Evolutionary conservation across 2,888 invertebrate species (phyloP).

Genomic region (Amphipyra tragopoginis): DNA sequence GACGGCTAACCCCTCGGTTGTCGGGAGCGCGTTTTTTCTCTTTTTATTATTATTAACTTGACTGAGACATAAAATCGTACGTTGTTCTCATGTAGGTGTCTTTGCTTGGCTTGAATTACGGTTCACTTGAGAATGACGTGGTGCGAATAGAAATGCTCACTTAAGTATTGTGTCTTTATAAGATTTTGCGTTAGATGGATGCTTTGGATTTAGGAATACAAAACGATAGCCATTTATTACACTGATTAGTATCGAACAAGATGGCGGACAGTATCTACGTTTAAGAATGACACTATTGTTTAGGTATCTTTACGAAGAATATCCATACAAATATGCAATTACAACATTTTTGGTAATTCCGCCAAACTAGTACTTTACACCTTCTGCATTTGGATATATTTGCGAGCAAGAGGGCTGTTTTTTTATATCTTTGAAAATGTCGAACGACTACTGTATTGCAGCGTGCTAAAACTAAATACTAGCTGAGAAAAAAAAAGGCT

Average conservation of each 20-base stretch:
- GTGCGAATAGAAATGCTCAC: conserved; percentile 61
- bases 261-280: not conserved
- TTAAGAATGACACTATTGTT: no score
- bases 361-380: no score
- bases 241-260: conserved; percentile 30
- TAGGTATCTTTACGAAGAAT: no score
- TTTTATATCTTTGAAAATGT: no score
- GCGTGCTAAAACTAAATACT: no score
- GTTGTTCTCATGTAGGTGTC: conserved; percentile 39
- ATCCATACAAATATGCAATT: no score
- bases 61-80: conserved; percentile 62
- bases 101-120: conserved; percentile 43
- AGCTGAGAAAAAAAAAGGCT: no score
- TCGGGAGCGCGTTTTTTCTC: conserved; percentile 82
- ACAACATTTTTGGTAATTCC: no score
- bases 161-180: conserved; percentile 34
- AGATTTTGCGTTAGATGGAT: conserved; percentile 16
- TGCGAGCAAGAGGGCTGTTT: no score
- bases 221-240: conserved; percentile 15
- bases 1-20: conserved; percentile 84
- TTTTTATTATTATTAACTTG: conserved; percentile 88
- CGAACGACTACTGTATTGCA: no score
- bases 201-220: conserved; percentile 12
- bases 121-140: conserved; percentile 54
- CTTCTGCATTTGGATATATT: no score